These are phyloP conservation scores for Apteryx mantelli DNA, from an alignment of 2,113 vertebrate genomes.

Conservation along the genomic window DNA sequence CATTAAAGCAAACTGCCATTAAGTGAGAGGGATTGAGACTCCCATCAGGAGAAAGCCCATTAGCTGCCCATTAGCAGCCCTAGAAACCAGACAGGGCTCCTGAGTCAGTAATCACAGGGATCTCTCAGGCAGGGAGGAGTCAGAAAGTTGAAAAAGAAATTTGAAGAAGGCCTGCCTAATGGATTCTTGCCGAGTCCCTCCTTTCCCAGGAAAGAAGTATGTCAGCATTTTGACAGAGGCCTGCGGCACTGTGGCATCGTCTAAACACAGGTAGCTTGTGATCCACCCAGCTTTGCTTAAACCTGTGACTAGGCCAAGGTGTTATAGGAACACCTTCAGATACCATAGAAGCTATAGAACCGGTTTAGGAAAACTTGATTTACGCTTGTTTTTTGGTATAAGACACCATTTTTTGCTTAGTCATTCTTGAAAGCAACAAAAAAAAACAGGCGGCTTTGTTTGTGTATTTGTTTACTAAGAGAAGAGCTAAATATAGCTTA, in stretches of 20 bases:
- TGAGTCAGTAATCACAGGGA: constrained; percentile 42
- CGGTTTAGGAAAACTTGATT: neutral
- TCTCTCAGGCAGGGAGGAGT: constrained; percentile 43
- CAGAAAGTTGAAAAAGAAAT: constrained; percentile 8
- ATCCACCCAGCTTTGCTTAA: constrained; percentile 21
- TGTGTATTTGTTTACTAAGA: neutral
- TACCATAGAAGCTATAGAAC: neutral
- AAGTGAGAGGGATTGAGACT: neutral
- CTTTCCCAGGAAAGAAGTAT: neutral
- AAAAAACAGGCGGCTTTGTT: neutral
- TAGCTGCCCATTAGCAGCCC: neutral
- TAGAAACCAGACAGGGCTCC: neutral
- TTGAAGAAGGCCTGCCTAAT: neutral
- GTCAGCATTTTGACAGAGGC: constrained; percentile 42
- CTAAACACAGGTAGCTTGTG: neutral
- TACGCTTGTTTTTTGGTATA: neutral
- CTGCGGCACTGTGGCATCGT: neutral
- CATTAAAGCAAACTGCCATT: neutral
- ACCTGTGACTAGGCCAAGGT: neutral
- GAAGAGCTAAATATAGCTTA: neutral
- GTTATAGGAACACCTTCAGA: neutral
- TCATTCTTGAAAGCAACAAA: neutral
- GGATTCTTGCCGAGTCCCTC: constrained; percentile 1
- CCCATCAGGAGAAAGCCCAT: neutral
- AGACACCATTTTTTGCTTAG: neutral